These are phyloP conservation scores for Allacma fusca DNA, from an alignment of 2,888 invertebrate genomes.

Conservation along the genomic window DNA sequence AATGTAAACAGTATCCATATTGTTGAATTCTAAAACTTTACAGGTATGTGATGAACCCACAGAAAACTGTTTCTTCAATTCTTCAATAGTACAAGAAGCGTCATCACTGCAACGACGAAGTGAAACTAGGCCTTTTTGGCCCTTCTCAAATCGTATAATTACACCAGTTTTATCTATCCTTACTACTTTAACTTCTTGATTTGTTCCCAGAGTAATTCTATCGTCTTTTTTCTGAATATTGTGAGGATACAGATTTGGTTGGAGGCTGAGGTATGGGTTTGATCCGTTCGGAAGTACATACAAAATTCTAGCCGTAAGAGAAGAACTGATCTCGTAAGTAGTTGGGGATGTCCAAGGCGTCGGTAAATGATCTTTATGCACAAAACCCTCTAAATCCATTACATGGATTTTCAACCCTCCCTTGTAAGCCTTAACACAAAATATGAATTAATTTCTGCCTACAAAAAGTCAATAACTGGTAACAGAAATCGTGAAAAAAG, in stretches of 20 bases:
- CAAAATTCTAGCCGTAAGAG: slow-evolving; percentile 45
- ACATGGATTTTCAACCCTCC: slow-evolving; percentile 57
- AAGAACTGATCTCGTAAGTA: slow-evolving; percentile 40
- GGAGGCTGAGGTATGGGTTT: slow-evolving; percentile 51
- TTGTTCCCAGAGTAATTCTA: slow-evolving; percentile 32
- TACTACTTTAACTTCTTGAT: slow-evolving; percentile 36
- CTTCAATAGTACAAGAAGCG: slow-evolving; percentile 38
- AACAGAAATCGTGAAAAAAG: no score
- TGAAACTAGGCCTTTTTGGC: slow-evolving; percentile 50
- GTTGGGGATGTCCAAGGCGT: slow-evolving; percentile 62
- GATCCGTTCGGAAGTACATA: slow-evolving; percentile 51
- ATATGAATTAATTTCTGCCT: no score
- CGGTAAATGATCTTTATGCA: slow-evolving; percentile 60
- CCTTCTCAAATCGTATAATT: slow-evolving; percentile 43
- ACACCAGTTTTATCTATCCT: slow-evolving; percentile 50
- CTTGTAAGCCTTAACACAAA: slow-evolving; percentile 45
- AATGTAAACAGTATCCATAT: slow-evolving; percentile 49
- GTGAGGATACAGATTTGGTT: slow-evolving; percentile 25
- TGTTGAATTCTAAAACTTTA: slow-evolving; percentile 48
- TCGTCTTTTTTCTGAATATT: background rate
- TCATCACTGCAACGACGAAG: slow-evolving; percentile 49
- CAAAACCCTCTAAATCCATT: slow-evolving; percentile 65
- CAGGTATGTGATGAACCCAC: slow-evolving; percentile 46
- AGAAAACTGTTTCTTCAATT: slow-evolving; percentile 48
- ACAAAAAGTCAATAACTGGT: no score